These are phyloP conservation scores for Plutomurus gul DNA, from an alignment of 1,140 invertebrate species.

Conservation along the genomic window DNA sequence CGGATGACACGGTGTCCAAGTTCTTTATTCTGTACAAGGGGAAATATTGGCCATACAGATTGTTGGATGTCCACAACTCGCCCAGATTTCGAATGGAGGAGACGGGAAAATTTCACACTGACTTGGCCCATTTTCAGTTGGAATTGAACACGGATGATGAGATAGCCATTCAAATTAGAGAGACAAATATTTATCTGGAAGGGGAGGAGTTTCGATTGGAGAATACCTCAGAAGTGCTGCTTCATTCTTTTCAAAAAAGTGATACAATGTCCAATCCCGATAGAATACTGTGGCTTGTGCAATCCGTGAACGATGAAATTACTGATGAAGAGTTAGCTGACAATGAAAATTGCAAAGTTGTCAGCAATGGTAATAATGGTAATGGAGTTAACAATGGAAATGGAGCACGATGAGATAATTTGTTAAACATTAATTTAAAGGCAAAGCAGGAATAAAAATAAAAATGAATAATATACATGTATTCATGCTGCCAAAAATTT, in stretches of 20 bases:
- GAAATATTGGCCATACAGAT: constrained; percentile 41
- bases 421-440: no score
- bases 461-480: no score
- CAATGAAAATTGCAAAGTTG: constrained; percentile 2
- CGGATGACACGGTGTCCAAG: constrained; percentile 9
- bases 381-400: constrained; percentile 7
- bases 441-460: no score
- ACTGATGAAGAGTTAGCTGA: neutral
- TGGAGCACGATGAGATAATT: neutral
- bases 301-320: neutral
- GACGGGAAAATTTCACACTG: constrained; percentile 17
- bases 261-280: neutral
- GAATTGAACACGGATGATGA: constrained; percentile 35
- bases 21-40: constrained; percentile 39
- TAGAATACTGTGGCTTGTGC: neutral
- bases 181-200: constrained; percentile 34
- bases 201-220: constrained; percentile 31
- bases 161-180: constrained; percentile 29
- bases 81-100: constrained; percentile 42
- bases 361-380: neutral
- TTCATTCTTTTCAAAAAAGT: constrained; percentile 38
- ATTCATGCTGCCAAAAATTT: no score
- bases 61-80: constrained; percentile 35
- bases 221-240: constrained; percentile 30
- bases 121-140: constrained; percentile 34